These are phyloP conservation scores for Drosophila tanythrix DNA, from an alignment of 2,888 invertebrate genomes.

Conservation along the genomic window DNA sequence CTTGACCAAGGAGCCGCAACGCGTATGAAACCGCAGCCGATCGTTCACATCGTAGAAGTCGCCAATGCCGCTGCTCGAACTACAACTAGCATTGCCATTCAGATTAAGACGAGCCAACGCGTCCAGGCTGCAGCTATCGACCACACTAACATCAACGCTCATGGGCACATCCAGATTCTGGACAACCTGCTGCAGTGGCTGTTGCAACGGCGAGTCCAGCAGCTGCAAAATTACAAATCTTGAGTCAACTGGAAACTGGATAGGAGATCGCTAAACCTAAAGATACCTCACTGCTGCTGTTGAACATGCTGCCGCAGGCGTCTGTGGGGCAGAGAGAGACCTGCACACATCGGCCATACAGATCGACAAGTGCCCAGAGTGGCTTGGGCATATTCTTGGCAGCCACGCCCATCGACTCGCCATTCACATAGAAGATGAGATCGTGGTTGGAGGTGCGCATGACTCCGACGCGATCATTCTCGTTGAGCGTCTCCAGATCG, in stretches of 20 bases:
- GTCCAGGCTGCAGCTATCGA: constrained; percentile 48
- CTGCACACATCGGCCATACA: constrained; percentile 94
- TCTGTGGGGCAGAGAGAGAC: constrained; percentile 86
- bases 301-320: constrained; percentile 1
- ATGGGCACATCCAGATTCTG: constrained; percentile 84
- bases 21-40: constrained; percentile 92
- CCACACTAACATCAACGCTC: constrained; percentile 81
- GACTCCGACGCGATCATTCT: constrained; percentile 93
- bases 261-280: not conserved
- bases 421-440: constrained; percentile 95
- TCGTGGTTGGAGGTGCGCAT: constrained; percentile 93
- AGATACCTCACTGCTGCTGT: constrained; percentile 31
- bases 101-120: constrained; percentile 44
- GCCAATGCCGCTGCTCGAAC: constrained; percentile 29
- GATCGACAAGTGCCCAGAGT: constrained; percentile 91
- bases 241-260: not conserved
- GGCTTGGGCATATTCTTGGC: constrained; percentile 90
- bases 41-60: constrained; percentile 86
- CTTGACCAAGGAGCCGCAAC: constrained; percentile 95
- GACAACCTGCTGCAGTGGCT: constrained; percentile 69
- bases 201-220: constrained; percentile 66
- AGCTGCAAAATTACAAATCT: constrained; percentile 20
- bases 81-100: constrained; percentile 32
- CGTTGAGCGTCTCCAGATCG: constrained; percentile 92
- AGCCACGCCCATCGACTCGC: constrained; percentile 94